A percentile compares a stretch with the other conserved stretches of the same genome.
Conservation (phyloP, 2,888 invertebrate genomes). For the Eupeodes latifasciatus region DNA sequence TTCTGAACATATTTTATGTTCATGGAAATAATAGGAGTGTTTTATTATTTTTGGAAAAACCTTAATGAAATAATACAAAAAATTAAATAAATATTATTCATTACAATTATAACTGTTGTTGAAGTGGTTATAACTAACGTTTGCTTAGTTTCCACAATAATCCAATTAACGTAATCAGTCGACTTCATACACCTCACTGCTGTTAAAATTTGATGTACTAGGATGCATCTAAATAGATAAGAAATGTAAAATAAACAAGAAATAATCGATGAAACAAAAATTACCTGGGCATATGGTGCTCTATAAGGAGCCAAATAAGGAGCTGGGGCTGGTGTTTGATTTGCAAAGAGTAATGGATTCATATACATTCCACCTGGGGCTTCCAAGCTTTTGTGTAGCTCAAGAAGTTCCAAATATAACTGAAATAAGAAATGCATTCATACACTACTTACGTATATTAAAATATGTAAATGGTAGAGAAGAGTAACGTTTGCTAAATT, state of each 20-base stretch:
- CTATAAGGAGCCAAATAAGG: constrained; percentile 27
- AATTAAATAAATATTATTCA: constrained; percentile 47
- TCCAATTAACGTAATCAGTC: constrained; percentile 50
- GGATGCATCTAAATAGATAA: constrained; percentile 50
- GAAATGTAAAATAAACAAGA: not conserved
- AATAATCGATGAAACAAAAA: not conserved
- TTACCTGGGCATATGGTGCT: constrained; percentile 59
- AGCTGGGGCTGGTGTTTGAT: constrained; percentile 81
- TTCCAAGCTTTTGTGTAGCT: constrained; percentile 81
- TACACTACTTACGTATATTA: not conserved
- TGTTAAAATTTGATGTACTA: constrained; percentile 67
- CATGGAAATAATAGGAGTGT: constrained; percentile 46
- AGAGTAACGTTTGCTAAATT: too few relatives aligned
- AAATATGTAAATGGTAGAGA: too few relatives aligned
- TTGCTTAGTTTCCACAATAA: not conserved
- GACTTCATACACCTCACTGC: constrained; percentile 70
- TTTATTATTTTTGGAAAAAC: constrained; percentile 37
- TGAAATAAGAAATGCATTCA: constrained; percentile 39
- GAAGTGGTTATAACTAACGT: constrained; percentile 15
- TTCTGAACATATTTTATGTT: constrained; percentile 15
- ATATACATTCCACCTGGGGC: constrained; percentile 83
- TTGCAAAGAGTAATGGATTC: constrained; percentile 82
- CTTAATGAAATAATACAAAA: constrained; percentile 42
- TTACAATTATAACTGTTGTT: constrained; percentile 36
- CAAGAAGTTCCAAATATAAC: constrained; percentile 82